These are phyloP conservation scores for Herpetotheres cachinnans DNA, from an alignment of 2,113 vertebrate species.

Conservation along the genomic window DNA sequence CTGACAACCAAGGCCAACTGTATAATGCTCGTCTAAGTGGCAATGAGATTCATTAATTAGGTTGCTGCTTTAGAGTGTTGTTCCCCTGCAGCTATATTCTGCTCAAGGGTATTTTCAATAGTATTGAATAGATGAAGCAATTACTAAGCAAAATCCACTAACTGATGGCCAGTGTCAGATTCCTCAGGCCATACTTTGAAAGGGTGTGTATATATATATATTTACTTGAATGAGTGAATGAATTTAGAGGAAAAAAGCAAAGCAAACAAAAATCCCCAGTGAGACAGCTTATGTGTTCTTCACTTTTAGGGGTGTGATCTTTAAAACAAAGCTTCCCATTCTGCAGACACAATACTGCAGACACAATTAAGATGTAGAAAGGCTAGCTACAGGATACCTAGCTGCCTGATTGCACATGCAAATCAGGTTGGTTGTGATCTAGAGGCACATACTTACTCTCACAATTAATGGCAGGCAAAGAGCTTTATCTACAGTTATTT, in stretches of 20 bases:
- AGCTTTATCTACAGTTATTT: not conserved
- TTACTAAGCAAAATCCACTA: constrained; percentile 60
- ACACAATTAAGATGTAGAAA: not conserved
- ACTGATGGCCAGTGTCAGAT: constrained; percentile 33
- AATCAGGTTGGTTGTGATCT: not conserved
- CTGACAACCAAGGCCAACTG: constrained; percentile 19
- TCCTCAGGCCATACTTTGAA: constrained; percentile 29
- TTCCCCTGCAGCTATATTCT: constrained; percentile 58
- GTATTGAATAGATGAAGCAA: constrained; percentile 53
- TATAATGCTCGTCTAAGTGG: constrained; percentile 41
- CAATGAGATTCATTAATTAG: constrained; percentile 60
- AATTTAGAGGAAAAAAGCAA: not conserved
- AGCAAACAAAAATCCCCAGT: not conserved
- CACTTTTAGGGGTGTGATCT: not conserved
- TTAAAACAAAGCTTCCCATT: not conserved
- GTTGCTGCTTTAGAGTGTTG: constrained; percentile 15
- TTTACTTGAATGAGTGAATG: not conserved
- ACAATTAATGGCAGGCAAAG: not conserved
- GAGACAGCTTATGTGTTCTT: not conserved
- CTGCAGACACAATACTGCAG: not conserved
- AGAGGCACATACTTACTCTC: not conserved
- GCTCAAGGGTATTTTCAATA: constrained; percentile 60
- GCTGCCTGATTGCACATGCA: not conserved
- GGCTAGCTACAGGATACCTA: not conserved
- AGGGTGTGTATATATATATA: not conserved